These are phyloP conservation scores for Venustoraphidia nigricollis DNA, from an alignment of 2,888 invertebrate species.

Conservation along the genomic window DNA sequence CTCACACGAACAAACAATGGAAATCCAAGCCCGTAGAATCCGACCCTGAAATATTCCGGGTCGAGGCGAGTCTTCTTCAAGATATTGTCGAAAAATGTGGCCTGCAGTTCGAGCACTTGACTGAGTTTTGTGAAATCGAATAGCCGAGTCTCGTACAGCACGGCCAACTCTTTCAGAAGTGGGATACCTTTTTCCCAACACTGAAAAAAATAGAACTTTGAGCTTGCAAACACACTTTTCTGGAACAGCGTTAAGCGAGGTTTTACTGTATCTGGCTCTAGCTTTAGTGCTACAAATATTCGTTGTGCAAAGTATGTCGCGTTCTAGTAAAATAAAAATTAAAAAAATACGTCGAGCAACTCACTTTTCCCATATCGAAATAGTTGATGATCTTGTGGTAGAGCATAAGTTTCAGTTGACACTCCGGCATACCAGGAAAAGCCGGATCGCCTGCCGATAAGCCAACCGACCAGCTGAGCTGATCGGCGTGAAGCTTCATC, in stretches of 20 bases:
- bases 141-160: slow-evolving; percentile 69
- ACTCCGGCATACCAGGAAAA: slow-evolving; percentile 65
- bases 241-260: no score
- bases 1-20: slow-evolving; percentile 87
- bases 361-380: slow-evolving; percentile 83
- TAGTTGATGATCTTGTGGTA: slow-evolving; percentile 82
- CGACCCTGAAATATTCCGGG: slow-evolving; percentile 90
- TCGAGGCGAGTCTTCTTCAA: slow-evolving; percentile 76
- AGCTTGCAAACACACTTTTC: no score
- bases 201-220: slow-evolving; percentile 25
- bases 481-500: slow-evolving; percentile 83
- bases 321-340: no score
- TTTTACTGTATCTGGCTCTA: no score
- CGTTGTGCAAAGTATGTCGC: no score
- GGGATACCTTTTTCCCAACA: slow-evolving; percentile 96
- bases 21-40: slow-evolving; percentile 85
- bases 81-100: slow-evolving; percentile 84
- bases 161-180: slow-evolving; percentile 75
- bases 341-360: no score
- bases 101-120: slow-evolving; percentile 68
- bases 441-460: slow-evolving; percentile 48
- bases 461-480: slow-evolving; percentile 67
- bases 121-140: slow-evolving; percentile 82
- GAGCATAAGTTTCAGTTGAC: slow-evolving; percentile 78
- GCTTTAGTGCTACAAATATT: no score